phyloP scores from a whole-genome alignment of 2,797 vertebrate genomes.

The Neosilurus hyrtlii region DNA sequence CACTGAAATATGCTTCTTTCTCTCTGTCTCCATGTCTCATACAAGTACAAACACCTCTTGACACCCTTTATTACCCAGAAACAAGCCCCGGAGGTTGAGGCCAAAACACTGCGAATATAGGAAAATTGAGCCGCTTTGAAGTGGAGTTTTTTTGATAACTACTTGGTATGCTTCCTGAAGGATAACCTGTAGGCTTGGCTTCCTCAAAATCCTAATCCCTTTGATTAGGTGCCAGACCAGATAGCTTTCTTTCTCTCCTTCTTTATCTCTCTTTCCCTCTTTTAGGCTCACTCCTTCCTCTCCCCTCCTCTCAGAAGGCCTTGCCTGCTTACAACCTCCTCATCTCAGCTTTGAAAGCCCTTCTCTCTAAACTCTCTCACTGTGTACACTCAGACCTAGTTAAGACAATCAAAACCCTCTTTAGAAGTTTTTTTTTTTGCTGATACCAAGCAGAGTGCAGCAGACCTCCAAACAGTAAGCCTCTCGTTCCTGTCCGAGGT shows the following conservation, averaged over 20 bases:
- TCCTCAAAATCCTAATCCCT: slow-evolving; percentile 93
- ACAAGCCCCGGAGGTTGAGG: slow-evolving; percentile 82
- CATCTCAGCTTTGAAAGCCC: slow-evolving; percentile 83
- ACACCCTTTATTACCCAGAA: slow-evolving; percentile 83
- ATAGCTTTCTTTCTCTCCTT: slow-evolving; percentile 70
- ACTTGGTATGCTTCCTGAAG: slow-evolving; percentile 98
- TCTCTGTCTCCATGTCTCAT: slow-evolving; percentile 65
- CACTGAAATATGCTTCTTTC: slow-evolving; percentile 57
- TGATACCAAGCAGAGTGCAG: slow-evolving; percentile 63
- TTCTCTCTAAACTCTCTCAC: slow-evolving; percentile 69
- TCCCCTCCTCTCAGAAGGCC: slow-evolving; percentile 46
- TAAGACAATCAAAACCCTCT: slow-evolving; percentile 76
- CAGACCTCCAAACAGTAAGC: slow-evolving; percentile 60
- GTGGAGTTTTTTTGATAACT: slow-evolving; percentile 99
- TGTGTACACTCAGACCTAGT: slow-evolving; percentile 77
- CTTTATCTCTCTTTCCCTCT: slow-evolving; percentile 35
- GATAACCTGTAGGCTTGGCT: slow-evolving; percentile 98
- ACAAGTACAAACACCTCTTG: slow-evolving; percentile 88
- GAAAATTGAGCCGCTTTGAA: slow-evolving; percentile 99
- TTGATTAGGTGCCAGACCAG: slow-evolving; percentile 99
- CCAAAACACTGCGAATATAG: slow-evolving; percentile 92
- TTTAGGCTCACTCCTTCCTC: slow-evolving; percentile 30
- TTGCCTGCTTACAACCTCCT: slow-evolving; percentile 76
- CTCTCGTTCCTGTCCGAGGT: slow-evolving; percentile 66
- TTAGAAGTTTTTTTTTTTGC: slow-evolving; percentile 71